phyloP scores from a whole-genome alignment of 2,888 invertebrate genomes.

The Drosophila peninsularis region DNA sequence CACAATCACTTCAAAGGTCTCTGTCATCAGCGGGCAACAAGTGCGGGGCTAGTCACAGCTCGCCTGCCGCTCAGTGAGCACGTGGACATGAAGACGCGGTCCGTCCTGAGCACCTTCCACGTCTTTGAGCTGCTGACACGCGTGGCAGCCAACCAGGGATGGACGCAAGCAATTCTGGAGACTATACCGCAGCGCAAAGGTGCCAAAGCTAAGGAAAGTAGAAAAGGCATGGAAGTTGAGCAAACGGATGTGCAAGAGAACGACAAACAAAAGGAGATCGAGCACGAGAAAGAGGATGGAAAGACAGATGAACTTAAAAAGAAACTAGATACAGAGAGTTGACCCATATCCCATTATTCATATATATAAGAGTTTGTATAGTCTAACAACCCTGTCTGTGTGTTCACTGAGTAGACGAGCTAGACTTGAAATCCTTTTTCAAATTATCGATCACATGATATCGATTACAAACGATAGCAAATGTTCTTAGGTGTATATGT shows the following conservation, averaged over 20 bases:
- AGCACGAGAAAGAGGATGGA: conserved; percentile 2
- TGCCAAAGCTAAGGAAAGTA: conserved; percentile 85
- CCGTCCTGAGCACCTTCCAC: conserved; percentile 98
- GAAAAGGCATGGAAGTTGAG: neutral
- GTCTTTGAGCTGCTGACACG: conserved; percentile 93
- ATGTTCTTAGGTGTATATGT: too few relatives aligned
- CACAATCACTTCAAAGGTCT: conserved; percentile 98
- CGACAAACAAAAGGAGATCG: neutral
- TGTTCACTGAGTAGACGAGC: neutral
- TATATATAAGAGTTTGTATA: neutral
- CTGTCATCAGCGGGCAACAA: conserved; percentile 92
- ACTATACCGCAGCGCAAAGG: conserved; percentile 92
- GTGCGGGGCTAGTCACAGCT: conserved; percentile 91
- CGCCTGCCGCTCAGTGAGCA: conserved; percentile 95
- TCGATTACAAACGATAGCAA: neutral
- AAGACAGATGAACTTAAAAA: neutral
- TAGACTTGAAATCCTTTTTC: neutral
- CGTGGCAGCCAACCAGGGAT: conserved; percentile 90
- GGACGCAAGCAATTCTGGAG: conserved; percentile 91
- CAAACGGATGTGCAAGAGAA: neutral
- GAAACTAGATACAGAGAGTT: neutral
- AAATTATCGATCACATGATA: neutral
- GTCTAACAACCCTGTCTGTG: neutral
- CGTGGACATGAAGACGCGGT: conserved; percentile 95
- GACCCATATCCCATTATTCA: neutral